Evolutionary conservation across 2,888 invertebrate genomes (phyloP).

Genomic region (Troglohyphantes excavatus): DNA sequence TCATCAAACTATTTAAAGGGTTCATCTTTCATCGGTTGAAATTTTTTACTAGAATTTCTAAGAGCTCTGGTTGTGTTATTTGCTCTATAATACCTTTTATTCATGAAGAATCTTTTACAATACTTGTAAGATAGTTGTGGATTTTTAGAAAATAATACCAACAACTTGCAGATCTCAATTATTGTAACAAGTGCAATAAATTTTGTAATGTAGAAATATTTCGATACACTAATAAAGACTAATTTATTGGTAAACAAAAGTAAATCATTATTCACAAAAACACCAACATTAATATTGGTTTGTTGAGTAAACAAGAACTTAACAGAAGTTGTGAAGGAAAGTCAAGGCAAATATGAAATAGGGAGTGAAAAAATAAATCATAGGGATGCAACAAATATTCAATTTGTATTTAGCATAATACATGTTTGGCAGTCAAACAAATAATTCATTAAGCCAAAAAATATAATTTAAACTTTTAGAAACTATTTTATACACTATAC

Average conservation of each 20-base stretch:
- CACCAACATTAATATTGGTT: no score
- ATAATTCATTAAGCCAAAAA: no score
- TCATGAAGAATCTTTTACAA: not conserved
- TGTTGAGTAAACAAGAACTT: no score
- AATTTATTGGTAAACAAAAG: not conserved
- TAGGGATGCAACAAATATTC: no score
- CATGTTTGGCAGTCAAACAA: no score
- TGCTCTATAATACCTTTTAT: not conserved
- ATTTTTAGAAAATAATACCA: conserved; percentile 1
- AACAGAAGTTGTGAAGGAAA: no score
- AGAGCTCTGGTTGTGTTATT: no score
- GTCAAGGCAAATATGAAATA: no score
- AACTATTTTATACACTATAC: no score
- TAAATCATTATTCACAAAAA: no score
- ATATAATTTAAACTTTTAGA: no score
- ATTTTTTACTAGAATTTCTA: conserved; percentile 40
- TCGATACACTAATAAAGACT: not conserved
- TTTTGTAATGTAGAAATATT: not conserved
- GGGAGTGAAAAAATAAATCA: not conserved
- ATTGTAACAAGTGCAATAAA: not conserved
- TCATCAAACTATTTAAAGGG: conserved; percentile 41
- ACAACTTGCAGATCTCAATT: not conserved
- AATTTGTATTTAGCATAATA: no score
- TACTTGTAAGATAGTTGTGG: not conserved
- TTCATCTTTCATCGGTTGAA: conserved; percentile 30